Percentiles rank a stretch among this genome's conserved stretches.
Conservation (phyloP, 2,113 vertebrate genomes). For the Nycticebus coucang region DNA sequence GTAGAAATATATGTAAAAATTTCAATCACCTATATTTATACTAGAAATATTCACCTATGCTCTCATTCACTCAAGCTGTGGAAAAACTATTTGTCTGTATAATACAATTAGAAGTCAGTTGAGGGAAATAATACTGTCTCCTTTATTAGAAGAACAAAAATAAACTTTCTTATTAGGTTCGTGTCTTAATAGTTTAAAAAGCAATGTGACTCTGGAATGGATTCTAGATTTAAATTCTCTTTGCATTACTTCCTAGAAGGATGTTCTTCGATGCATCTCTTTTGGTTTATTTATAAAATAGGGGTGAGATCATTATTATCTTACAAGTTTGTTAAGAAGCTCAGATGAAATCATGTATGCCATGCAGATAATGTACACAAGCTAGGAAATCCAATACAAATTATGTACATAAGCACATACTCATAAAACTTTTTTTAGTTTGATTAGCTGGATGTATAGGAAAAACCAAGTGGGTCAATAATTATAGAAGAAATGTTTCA, state of each 20-base stretch:
- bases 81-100: conserved; percentile 57
- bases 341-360: background rate
- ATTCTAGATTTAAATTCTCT: conserved; percentile 52
- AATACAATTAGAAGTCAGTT: conserved; percentile 52
- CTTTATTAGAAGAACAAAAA: conserved; percentile 44
- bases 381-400: background rate
- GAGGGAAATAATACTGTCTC: conserved; percentile 4
- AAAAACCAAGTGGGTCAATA: conserved; percentile 9
- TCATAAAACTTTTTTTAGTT: background rate
- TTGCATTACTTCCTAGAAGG: background rate
- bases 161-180: conserved; percentile 19
- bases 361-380: background rate
- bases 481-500: conserved; percentile 42
- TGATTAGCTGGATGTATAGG: conserved; percentile 5
- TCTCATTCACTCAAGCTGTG: conserved; percentile 26
- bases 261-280: background rate
- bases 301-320: background rate
- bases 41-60: conserved; percentile 42
- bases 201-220: background rate
- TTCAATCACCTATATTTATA: conserved; percentile 50
- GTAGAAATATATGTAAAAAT: conserved; percentile 41
- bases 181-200: conserved; percentile 53
- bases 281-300: conserved; percentile 45
- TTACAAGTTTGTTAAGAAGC: background rate
- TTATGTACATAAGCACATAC: background rate